Evolutionary conservation across 2,888 invertebrate species (phyloP).

Genomic region (Synanthedon vespiformis): DNA sequence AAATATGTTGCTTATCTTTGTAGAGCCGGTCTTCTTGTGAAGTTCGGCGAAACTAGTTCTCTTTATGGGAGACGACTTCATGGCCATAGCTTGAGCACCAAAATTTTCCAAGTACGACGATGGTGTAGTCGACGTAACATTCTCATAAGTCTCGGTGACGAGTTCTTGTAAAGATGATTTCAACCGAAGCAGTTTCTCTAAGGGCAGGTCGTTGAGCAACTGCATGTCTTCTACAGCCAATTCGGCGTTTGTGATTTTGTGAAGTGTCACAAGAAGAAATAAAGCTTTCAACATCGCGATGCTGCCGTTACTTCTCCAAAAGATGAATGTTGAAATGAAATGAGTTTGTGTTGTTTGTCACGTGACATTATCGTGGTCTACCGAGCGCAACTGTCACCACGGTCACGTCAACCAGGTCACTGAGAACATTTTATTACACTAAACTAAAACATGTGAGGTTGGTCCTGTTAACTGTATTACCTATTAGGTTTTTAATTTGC

Average conservation of each 20-base stretch:
- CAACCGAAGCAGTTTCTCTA: slow-evolving; percentile 77
- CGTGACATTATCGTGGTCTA: slow-evolving; percentile 37
- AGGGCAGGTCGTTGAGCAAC: slow-evolving; percentile 75
- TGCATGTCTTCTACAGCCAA: slow-evolving; percentile 43
- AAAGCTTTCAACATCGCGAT: slow-evolving; percentile 28
- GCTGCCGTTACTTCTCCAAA: slow-evolving; percentile 18
- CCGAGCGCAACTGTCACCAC: slow-evolving; percentile 35
- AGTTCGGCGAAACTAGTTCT: slow-evolving; percentile 57
- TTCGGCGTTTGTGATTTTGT: slow-evolving; percentile 20
- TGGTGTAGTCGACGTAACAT: slow-evolving; percentile 26
- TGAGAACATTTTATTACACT: slow-evolving; percentile 10
- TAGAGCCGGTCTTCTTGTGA: slow-evolving; percentile 58
- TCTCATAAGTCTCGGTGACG: slow-evolving; percentile 28
- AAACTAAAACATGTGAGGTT: not conserved
- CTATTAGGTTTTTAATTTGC: too few species aligned
- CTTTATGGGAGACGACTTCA: slow-evolving; percentile 41
- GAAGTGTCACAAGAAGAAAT: slow-evolving; percentile 12
- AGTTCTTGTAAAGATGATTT: slow-evolving; percentile 54
- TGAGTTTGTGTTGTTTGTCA: too few species aligned
- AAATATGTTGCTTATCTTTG: slow-evolving; percentile 80
- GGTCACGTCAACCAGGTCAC: slow-evolving; percentile 29
- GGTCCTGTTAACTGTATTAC: too few species aligned
- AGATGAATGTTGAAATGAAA: too few species aligned
- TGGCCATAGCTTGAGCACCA: slow-evolving; percentile 55
- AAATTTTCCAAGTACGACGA: slow-evolving; percentile 34